Evolutionary conservation across 2,888 invertebrate genomes (phyloP).

Genomic region (Trypoxylon attenuatum): DNA sequence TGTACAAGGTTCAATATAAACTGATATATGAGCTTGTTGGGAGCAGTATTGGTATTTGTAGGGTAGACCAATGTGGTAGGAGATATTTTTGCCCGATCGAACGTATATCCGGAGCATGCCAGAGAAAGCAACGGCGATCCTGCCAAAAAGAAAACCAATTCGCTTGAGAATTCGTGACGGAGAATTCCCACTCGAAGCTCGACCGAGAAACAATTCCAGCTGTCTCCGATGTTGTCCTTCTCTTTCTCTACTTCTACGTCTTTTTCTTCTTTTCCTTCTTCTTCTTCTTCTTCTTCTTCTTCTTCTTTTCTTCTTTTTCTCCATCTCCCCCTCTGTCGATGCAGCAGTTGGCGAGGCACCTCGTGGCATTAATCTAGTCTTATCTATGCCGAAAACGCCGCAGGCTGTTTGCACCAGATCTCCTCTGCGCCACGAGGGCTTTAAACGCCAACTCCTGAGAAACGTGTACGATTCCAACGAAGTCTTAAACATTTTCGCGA

Average conservation of each 20-base stretch:
- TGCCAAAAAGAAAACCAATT: conserved; percentile 18
- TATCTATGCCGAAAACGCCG: neutral
- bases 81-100: neutral
- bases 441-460: too few relatives aligned
- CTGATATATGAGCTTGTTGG: too few relatives aligned
- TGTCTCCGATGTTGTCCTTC: conserved; percentile 31
- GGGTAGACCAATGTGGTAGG: too few relatives aligned
- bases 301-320: conserved; percentile 22
- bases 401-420: neutral
- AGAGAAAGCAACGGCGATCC: conserved; percentile 1
- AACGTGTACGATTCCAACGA: too few relatives aligned
- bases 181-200: neutral
- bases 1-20: too few relatives aligned
- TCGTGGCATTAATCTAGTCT: neutral
- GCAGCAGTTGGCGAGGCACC: conserved; percentile 41
- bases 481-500: too few relatives aligned
- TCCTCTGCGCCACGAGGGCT: too few relatives aligned
- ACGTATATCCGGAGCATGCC: neutral
- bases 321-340: conserved; percentile 34
- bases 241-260: conserved; percentile 21
- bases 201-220: conserved; percentile 41
- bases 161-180: conserved; percentile 11
- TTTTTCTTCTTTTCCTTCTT: conserved; percentile 22
- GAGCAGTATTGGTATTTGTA: too few relatives aligned
- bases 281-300: neutral